Evolutionary conservation across 2,888 invertebrate genomes (phyloP).

Genomic region (Pandemis cinnamomeana): DNA sequence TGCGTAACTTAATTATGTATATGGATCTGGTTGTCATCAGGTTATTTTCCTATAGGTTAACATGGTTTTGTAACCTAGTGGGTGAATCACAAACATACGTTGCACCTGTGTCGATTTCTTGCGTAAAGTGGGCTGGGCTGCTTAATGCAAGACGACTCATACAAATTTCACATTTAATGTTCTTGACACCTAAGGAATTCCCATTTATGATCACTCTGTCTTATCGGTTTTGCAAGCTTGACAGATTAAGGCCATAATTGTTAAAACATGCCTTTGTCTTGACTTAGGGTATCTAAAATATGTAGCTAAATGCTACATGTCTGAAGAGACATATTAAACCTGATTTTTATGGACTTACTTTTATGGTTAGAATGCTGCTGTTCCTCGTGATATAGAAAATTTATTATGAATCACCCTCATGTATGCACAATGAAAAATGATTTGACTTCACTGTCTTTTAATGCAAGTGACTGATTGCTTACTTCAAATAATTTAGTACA

Average conservation of each 20-base stretch:
- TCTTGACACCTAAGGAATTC: constrained; percentile 60
- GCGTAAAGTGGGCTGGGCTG: constrained; percentile 65
- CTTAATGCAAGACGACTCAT: constrained; percentile 58
- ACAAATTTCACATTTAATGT: constrained; percentile 65
- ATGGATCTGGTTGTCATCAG: constrained; percentile 35
- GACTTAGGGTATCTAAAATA: background rate
- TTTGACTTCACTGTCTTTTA: too few species aligned
- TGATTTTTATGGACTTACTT: background rate
- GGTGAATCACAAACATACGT: constrained; percentile 56
- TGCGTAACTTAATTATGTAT: constrained; percentile 37
- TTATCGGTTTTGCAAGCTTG: constrained; percentile 45
- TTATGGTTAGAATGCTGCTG: too few species aligned
- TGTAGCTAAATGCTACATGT: background rate
- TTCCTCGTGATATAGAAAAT: too few species aligned
- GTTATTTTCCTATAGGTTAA: constrained; percentile 34
- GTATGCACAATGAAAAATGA: too few species aligned
- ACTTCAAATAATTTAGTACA: too few species aligned
- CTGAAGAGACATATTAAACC: background rate
- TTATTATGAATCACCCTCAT: too few species aligned
- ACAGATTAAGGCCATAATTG: background rate
- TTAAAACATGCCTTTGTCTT: background rate
- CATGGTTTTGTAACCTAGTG: constrained; percentile 32
- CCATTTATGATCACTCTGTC: constrained; percentile 51
- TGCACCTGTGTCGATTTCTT: constrained; percentile 60
- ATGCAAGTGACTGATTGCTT: too few species aligned